A percentile compares a stretch with the other conserved stretches of the same genome.
Evolutionary conservation across 2,888 invertebrate genomes (phyloP).

Genomic region (Chrysina gloriosa): DNA sequence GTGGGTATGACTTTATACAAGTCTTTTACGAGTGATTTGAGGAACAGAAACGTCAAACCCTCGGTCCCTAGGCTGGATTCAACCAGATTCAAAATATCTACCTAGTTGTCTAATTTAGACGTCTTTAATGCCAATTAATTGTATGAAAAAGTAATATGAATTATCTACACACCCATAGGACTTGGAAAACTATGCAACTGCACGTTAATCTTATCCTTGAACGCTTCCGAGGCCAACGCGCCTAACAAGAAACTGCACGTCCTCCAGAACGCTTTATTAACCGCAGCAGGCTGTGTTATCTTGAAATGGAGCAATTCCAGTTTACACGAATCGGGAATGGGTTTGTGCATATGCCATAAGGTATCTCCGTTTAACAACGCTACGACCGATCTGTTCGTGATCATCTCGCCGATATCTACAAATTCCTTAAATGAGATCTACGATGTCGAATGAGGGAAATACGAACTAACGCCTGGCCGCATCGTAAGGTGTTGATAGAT

Average conservation of each 20-base stretch:
- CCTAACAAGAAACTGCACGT: slow-evolving; percentile 92
- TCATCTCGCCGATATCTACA: slow-evolving; percentile 81
- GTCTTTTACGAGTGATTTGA: no score
- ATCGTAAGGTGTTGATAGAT: slow-evolving; percentile 91
- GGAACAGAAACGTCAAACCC: no score
- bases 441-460: background rate
- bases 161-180: slow-evolving; percentile 77
- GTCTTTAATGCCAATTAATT: no score
- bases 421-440: slow-evolving; percentile 49
- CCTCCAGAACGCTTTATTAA: slow-evolving; percentile 91
- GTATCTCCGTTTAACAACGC: slow-evolving; percentile 82
- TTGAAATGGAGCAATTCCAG: slow-evolving; percentile 74
- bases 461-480: slow-evolving; percentile 84
- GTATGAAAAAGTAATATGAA: background rate
- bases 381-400: slow-evolving; percentile 77
- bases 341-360: slow-evolving; percentile 94
- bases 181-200: slow-evolving; percentile 91
- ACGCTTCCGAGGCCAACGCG: slow-evolving; percentile 78
- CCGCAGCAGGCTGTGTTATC: slow-evolving; percentile 70
- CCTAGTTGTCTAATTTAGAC: no score
- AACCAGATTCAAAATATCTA: no score
- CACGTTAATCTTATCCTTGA: slow-evolving; percentile 81
- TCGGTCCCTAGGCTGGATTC: no score
- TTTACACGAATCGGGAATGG: slow-evolving; percentile 75
- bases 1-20: no score